These are phyloP conservation scores for Apomyelois bistriatella DNA, from an alignment of 2,888 invertebrate genomes.

Conservation along the genomic window DNA sequence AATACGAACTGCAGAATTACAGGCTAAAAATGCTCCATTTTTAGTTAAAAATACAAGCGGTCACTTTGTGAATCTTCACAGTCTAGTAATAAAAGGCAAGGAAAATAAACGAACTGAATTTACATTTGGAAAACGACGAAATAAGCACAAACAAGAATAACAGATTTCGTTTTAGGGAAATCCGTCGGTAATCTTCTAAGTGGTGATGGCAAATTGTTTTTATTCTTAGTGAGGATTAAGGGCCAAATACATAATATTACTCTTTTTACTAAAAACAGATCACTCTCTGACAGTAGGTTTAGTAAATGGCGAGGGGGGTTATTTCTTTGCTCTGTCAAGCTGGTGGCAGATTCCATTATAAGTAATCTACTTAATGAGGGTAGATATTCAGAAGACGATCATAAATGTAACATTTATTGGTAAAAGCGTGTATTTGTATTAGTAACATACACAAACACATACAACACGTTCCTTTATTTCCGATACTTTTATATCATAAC, in stretches of 20 bases:
- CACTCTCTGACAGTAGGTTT: no score
- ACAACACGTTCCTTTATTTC: no score
- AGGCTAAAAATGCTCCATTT: slow-evolving; percentile 4
- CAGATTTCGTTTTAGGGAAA: slow-evolving; percentile 14
- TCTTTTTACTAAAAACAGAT: background rate
- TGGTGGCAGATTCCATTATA: no score
- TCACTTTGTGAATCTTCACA: slow-evolving; percentile 13
- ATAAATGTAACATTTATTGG: no score
- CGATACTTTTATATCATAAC: no score
- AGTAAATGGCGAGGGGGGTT: no score
- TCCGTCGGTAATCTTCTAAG: slow-evolving; percentile 10
- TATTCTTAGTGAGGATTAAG: slow-evolving; percentile 22
- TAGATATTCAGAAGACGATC: no score
- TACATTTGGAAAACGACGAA: slow-evolving; percentile 7
- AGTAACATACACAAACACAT: no score
- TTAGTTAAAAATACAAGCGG: slow-evolving; percentile 13
- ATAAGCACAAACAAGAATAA: slow-evolving; percentile 11
- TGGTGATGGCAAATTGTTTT: slow-evolving; percentile 10
- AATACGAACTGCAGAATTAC: background rate
- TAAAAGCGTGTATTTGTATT: no score
- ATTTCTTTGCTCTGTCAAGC: no score
- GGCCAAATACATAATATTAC: slow-evolving; percentile 10
- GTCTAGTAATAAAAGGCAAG: slow-evolving; percentile 12
- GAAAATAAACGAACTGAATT: slow-evolving; percentile 13
- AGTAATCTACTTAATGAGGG: no score